phyloP scores from a whole-genome alignment of 1,140 invertebrate species.

The Drosophila kepulauana region DNA sequence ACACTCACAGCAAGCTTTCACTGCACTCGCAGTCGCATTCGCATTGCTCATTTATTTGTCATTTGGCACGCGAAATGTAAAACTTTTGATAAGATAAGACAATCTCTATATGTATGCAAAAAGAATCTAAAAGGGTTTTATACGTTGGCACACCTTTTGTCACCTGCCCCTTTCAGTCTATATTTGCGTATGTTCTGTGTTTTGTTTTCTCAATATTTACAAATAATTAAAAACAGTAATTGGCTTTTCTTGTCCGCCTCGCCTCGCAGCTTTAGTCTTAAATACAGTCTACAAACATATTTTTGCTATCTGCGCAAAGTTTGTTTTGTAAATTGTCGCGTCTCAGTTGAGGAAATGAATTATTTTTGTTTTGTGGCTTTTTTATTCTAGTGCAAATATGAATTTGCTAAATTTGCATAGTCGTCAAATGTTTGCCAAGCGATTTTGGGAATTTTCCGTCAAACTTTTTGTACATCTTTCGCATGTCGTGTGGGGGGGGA shows the following conservation, averaged over 20 bases:
- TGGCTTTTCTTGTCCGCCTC: constrained; percentile 66
- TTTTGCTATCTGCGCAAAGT: constrained; percentile 45
- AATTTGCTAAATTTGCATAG: constrained; percentile 64
- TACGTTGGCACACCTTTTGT: constrained; percentile 41
- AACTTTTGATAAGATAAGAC: constrained; percentile 62
- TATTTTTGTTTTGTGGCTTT: constrained; percentile 17
- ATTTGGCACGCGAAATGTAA: constrained; percentile 53
- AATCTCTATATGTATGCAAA: neutral
- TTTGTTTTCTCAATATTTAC: constrained; percentile 64
- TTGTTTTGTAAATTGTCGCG: constrained; percentile 62
- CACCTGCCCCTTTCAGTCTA: constrained; percentile 5
- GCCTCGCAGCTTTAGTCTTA: neutral
- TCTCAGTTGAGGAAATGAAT: constrained; percentile 43
- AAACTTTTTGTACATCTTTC: constrained; percentile 21
- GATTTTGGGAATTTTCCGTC: constrained; percentile 42
- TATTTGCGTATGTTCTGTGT: neutral
- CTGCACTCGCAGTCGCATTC: constrained; percentile 16
- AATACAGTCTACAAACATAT: constrained; percentile 30
- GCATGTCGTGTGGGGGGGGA: constrained; percentile 43
- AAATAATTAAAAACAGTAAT: constrained; percentile 73
- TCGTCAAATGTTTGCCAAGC: constrained; percentile 63
- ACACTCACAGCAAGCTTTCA: constrained; percentile 1
- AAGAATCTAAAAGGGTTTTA: neutral
- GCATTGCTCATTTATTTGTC: constrained; percentile 38
- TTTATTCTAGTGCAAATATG: constrained; percentile 45